A percentile compares a stretch with the other conserved stretches of the same genome.
Conservation (phyloP, 2,113 vertebrate species). For the Pterocles orientalis region DNA sequence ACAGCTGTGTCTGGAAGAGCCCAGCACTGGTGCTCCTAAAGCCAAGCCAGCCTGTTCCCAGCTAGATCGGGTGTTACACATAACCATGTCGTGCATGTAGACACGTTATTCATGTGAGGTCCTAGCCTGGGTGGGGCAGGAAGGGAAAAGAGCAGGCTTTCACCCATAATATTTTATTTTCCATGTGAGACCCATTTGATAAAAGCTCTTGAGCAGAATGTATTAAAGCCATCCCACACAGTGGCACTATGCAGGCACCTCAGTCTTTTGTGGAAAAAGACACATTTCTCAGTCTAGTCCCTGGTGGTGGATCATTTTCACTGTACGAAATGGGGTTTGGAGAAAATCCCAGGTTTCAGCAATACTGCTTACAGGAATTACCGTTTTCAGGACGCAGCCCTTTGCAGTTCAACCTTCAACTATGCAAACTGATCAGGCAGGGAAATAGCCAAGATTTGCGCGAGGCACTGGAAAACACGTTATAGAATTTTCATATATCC, state of each 20-base stretch:
- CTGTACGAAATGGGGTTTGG: neutral
- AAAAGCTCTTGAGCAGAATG: neutral
- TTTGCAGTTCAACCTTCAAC: slow-evolving; percentile 13
- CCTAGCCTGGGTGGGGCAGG: neutral
- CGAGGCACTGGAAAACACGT: neutral
- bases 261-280: neutral
- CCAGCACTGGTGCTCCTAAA: neutral
- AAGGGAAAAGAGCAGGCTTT: neutral
- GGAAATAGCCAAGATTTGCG: slow-evolving; percentile 11
- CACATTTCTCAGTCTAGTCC: neutral
- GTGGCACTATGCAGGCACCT: neutral
- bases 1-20: neutral
- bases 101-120: neutral
- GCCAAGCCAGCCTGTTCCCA: neutral
- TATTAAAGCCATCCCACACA: neutral
- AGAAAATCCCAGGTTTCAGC: neutral
- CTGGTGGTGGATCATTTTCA: neutral
- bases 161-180: neutral
- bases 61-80: too few species aligned
- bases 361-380: neutral
- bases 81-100: rapidly evolving
- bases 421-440: neutral
- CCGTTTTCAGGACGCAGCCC: neutral
- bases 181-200: neutral
- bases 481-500: neutral